Evolutionary conservation across 2,113 vertebrate genomes (phyloP), one percentile per base, ranked within the genome.

Genomic region (Tetraodon nigroviridis): DNA sequence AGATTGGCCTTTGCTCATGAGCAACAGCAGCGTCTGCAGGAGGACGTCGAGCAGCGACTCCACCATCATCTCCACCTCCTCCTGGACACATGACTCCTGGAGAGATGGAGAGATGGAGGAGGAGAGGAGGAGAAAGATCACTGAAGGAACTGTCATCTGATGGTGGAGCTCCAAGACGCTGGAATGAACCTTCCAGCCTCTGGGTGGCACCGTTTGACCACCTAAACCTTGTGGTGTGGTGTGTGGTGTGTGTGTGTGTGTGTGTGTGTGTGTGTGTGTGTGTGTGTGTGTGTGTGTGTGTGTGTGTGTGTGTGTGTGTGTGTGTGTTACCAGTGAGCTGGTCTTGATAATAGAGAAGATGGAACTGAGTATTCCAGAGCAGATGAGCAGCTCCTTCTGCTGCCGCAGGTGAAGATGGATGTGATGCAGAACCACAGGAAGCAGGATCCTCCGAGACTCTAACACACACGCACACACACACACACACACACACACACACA

Each of bases 61-160:
- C 85, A 98, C 96, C 93, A 99, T 94, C 96, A 99, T 98, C 87
- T 98, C 95, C 87, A 99, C 94, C 87, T 99, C 96, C 89, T 98
- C 97, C 87, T 93, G 90, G 76, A 98, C 95, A 44, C 94, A 93
- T 29, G 91, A 88, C 79, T 98, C 95, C 97, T 99, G 85, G 74
- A 76, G 27, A 51, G 7, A 2, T 0, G 10, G 44, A 7, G n/a
- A 18, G 22, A 16, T n/a, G 17, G 51, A 11, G 2, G 4, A 3
- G 6, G 19, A 6, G 13, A 32, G 32, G 12, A 21, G 37, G 13
- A 42, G 13, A 5, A 17, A 37, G 37, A 5, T 17, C 44, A 46
- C 4, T 17, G 3, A 3, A 16, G 13, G 1, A 2, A 2, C 7
- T 37, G 10, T 37, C 44, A 46, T 7, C 15, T 16, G 6, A 5